These are phyloP conservation scores for Creontiades dilutus DNA, from an alignment of 2,888 invertebrate species.

Conservation along the genomic window DNA sequence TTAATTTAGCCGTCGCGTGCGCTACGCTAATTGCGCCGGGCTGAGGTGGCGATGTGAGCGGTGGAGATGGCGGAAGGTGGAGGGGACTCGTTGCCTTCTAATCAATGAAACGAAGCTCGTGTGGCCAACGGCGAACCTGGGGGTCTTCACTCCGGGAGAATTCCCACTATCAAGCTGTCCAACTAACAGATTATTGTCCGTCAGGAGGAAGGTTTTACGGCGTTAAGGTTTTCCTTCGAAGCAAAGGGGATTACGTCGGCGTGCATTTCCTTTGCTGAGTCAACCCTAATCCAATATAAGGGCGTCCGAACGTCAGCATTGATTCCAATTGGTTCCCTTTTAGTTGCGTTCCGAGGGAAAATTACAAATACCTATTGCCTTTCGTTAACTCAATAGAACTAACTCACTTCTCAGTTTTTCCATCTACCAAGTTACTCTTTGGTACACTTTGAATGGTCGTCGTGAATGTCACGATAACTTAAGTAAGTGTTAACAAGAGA, in stretches of 20 bases:
- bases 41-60: background rate
- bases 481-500: too few relatives aligned
- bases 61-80: background rate
- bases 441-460: too few relatives aligned
- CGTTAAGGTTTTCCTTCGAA: slow-evolving; percentile 11
- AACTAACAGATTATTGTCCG: slow-evolving; percentile 15
- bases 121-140: background rate
- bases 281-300: slow-evolving; percentile 15
- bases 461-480: too few relatives aligned
- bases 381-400: too few relatives aligned
- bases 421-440: too few relatives aligned
- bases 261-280: slow-evolving; percentile 27
- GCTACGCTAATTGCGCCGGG: background rate
- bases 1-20: slow-evolving; percentile 36
- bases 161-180: background rate
- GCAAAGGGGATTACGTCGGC: background rate
- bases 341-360: background rate
- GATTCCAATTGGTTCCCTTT: background rate
- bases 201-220: background rate
- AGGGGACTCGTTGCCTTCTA: background rate
- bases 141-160: slow-evolving; percentile 15
- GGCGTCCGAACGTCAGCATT: background rate
- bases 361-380: too few relatives aligned
- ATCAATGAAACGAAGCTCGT: slow-evolving; percentile 39
- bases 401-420: too few relatives aligned